Conservation (phyloP, 1,140 invertebrate species). For the Himalopsyche phryganea region DNA sequence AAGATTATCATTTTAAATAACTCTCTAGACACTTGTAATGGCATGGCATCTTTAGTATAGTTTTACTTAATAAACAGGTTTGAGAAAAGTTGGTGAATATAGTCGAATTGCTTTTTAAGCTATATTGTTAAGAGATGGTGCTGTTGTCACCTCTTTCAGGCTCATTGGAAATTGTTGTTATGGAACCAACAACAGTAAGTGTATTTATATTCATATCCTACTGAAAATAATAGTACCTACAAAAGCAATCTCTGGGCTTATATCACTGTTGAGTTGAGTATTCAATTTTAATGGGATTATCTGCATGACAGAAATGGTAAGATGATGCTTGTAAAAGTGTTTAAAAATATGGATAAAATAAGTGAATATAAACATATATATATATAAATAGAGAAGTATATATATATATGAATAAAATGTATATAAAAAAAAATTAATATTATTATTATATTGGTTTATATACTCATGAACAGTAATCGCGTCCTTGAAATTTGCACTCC, state of each 20-base stretch:
- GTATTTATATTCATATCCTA: no score
- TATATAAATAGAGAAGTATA: constrained; percentile 46
- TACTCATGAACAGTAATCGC: constrained; percentile 71
- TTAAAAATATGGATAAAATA: constrained; percentile 23
- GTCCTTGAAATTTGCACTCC: constrained; percentile 92
- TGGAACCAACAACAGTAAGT: no score
- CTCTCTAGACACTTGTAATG: no score
- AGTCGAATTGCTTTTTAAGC: no score
- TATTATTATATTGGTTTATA: constrained; percentile 52
- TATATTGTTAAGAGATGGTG: no score
- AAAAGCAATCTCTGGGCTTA: constrained; percentile 22
- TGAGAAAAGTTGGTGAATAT: no score
- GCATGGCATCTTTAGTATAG: no score
- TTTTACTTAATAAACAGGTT: no score
- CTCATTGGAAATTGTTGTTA: no score
- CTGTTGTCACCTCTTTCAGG: no score
- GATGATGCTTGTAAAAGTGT: constrained; percentile 10
- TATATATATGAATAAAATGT: constrained; percentile 43
- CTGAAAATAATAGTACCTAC: no score
- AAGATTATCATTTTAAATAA: no score
- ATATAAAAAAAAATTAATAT: constrained; percentile 39
- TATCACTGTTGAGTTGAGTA: constrained; percentile 16
- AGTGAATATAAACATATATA: constrained; percentile 15
- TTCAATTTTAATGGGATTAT: constrained; percentile 9
- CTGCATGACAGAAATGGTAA: constrained; percentile 13